Base-by-base conservation (phyloP, 2,113 vertebrate genomes). In the Glareola pratincola region DNA sequence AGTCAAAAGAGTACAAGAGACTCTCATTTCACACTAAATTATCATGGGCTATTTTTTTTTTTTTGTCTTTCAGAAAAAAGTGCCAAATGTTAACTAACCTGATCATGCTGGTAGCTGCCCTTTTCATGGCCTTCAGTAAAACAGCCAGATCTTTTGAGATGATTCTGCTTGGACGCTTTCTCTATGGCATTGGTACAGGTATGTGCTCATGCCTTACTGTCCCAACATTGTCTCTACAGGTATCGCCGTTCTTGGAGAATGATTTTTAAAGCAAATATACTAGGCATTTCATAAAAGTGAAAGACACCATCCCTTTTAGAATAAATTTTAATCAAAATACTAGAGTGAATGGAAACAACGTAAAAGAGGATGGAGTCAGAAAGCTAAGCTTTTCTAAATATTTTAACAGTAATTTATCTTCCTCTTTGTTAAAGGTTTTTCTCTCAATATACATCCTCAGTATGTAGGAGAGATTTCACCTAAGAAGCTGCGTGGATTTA, bases 391-490 rank as follows among this genome's bases (percentile, higher is more conserved):
- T 91, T 87, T 43, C 20, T 54, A 37, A 68, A 20, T n/a, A 62
- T 79, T 85, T 72, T 83, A 91, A 90, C 15, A 54, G 51, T 10
- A n/a, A 19, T 86, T 92, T 92, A 50, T 88, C 59, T 24, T 92
- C 21, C 93, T 75, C 39, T 68, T 0, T 79, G 21, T 69, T 83
- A 54, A 80, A 99, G 98, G 98, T 78, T 96, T 98, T 26, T 97
- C 98, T 68, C 80, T 98, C 57, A 98, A 96, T 76, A 98, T 98
- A 73, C 98, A 98, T 32, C 97, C 98, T 73, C 98, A 98, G 94
- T 98, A 98, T 21, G 88, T 98, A 12, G 97, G 97, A n/a, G 98
- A 99, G 93, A 97, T 98, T 88, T 98, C 98, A 80, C 98, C 98
- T 68, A 98, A 98, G 96, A 97, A 98, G 77, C 75, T 98, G 29